Evolutionary conservation across 2,113 vertebrate species (phyloP).

Genomic region (Mellivora capensis): DNA sequence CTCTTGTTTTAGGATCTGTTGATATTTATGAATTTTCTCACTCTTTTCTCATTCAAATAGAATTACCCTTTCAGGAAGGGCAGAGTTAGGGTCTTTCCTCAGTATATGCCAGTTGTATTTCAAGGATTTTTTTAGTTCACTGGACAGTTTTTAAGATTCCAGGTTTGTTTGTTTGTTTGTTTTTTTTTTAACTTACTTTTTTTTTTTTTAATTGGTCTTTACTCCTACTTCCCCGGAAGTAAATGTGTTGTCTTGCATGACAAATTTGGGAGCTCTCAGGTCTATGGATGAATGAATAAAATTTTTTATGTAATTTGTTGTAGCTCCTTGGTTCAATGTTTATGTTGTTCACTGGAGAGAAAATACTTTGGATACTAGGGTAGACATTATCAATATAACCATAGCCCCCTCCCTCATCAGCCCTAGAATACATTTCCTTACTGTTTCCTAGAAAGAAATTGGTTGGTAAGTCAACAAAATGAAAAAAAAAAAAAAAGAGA

Average conservation of each 20-base stretch:
- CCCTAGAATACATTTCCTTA: not conserved
- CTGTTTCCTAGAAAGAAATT: constrained; percentile 47
- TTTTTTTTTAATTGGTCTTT: not conserved
- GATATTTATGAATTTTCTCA: not conserved
- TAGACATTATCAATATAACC: not conserved
- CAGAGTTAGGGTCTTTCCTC: not conserved
- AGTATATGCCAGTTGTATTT: not conserved
- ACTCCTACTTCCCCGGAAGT: not conserved
- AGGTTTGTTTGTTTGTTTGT: not conserved
- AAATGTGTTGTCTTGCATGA: not conserved
- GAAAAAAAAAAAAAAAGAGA: not conserved
- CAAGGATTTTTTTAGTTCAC: not conserved
- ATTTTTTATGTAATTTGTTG: not conserved
- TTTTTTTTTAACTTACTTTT: not conserved
- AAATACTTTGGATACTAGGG: not conserved
- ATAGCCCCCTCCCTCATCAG: not conserved
- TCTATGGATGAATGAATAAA: not conserved
- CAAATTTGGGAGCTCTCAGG: not conserved
- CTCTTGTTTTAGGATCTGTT: not conserved
- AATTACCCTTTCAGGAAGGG: not conserved
- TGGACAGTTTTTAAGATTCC: not conserved
- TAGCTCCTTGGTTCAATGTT: not conserved
- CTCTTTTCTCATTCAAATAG: not conserved
- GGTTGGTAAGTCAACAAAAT: constrained; percentile 32
- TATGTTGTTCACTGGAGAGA: not conserved